These are phyloP conservation scores for Hecatera dysodea DNA, from an alignment of 2,888 invertebrate species.

Conservation along the genomic window DNA sequence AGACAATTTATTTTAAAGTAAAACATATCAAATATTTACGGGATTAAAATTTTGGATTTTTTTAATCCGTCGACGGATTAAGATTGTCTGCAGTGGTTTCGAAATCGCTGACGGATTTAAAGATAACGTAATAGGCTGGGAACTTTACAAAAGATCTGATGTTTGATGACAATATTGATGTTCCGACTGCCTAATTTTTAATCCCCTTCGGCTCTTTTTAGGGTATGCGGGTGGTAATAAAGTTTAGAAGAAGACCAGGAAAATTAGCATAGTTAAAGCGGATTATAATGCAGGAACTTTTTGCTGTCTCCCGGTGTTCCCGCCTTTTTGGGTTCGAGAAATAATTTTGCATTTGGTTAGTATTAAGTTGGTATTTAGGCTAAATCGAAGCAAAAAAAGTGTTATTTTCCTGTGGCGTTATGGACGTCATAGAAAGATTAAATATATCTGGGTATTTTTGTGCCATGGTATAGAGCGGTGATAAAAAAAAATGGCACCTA, in stretches of 20 bases:
- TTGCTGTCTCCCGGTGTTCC: neutral
- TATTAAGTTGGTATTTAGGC: conserved; percentile 1
- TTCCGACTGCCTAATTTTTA: conserved; percentile 40
- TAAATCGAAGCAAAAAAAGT: neutral
- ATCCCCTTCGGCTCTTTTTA: conserved; percentile 36
- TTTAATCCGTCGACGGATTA: conserved; percentile 27
- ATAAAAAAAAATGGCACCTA: neutral
- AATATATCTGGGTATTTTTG: neutral
- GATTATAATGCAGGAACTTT: conserved; percentile 22
- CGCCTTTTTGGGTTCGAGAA: conserved; percentile 11
- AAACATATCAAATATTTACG: conserved; percentile 50
- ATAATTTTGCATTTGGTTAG: conserved; percentile 23
- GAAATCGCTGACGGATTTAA: conserved; percentile 37
- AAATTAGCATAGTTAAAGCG: conserved; percentile 15
- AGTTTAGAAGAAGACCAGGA: conserved; percentile 12
- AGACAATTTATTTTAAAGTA: conserved; percentile 25
- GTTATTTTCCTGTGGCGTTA: conserved; percentile 26
- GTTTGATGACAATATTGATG: conserved; percentile 49
- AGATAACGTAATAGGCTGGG: conserved; percentile 26
- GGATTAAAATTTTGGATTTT: conserved; percentile 17
- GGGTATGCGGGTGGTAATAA: conserved; percentile 59
- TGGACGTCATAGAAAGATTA: conserved; percentile 17
- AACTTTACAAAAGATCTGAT: conserved; percentile 31
- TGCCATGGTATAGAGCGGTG: neutral
- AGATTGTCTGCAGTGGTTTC: conserved; percentile 31